A percentile compares a stretch with the other conserved stretches of the same genome.
phyloP scores from a whole-genome alignment of 2,888 invertebrate genomes.

The Drosophila prolongata region DNA sequence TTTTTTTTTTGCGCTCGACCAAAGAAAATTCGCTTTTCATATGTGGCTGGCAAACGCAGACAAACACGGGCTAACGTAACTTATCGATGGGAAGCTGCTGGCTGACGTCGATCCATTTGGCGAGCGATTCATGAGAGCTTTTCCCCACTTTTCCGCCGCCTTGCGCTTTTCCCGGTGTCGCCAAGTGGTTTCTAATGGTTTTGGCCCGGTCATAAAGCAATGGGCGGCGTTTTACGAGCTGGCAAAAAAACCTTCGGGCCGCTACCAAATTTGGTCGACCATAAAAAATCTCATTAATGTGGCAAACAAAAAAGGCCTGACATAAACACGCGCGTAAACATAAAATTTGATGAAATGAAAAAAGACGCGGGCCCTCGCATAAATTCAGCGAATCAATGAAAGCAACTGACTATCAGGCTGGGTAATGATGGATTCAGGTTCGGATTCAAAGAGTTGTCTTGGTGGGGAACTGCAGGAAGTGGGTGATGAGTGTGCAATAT shows the following conservation, averaged over 20 bases:
- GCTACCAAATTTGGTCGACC: slow-evolving; percentile 63
- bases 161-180: slow-evolving; percentile 48
- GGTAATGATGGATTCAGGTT: slow-evolving; percentile 19
- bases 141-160: neutral
- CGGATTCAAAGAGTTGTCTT: slow-evolving; percentile 9
- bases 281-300: slow-evolving; percentile 54
- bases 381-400: slow-evolving; percentile 39
- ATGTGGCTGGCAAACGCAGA: slow-evolving; percentile 49
- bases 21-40: slow-evolving; percentile 77
- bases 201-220: slow-evolving; percentile 35
- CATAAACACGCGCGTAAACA: slow-evolving; percentile 54
- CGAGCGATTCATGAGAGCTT: slow-evolving; percentile 51
- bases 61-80: slow-evolving; percentile 28
- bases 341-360: slow-evolving; percentile 42
- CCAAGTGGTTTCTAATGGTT: slow-evolving; percentile 6
- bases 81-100: slow-evolving; percentile 73
- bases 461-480: neutral
- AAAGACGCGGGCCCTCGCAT: slow-evolving; percentile 27
- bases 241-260: slow-evolving; percentile 29
- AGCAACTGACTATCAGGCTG: slow-evolving; percentile 43
- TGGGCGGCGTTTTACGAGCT: slow-evolving; percentile 34
- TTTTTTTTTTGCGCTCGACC: slow-evolving; percentile 53
- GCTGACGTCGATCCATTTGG: slow-evolving; percentile 71
- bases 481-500: slow-evolving; percentile 28
- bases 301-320: slow-evolving; percentile 54